Evolutionary conservation across 2,888 invertebrate species (phyloP).

Genomic region (Pheosia tremula): DNA sequence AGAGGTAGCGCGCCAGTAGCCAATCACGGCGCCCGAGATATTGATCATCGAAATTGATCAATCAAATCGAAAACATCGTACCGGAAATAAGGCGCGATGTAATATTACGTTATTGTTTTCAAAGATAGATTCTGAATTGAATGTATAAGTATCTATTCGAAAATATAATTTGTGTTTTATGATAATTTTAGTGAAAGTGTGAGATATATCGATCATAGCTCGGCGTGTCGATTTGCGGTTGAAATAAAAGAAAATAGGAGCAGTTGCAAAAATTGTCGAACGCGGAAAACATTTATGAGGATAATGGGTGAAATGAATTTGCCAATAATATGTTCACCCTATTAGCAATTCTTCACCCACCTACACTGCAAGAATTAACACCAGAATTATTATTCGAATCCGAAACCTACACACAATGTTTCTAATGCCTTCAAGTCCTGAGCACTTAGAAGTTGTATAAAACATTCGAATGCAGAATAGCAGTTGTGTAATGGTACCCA

Average conservation of each 20-base stretch:
- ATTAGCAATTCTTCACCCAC: no score
- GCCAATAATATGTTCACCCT: not conserved
- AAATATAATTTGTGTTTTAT: slow-evolving; percentile 42
- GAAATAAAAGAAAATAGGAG: not conserved
- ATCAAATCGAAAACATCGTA: slow-evolving; percentile 78
- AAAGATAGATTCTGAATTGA: slow-evolving; percentile 58
- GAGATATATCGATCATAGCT: slow-evolving; percentile 18
- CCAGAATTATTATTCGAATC: no score
- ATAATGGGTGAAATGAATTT: not conserved
- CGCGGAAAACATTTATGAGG: not conserved
- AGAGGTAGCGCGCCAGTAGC: slow-evolving; percentile 70
- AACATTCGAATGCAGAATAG: not conserved
- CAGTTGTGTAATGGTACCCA: slow-evolving; percentile 21
- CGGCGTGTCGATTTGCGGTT: not conserved
- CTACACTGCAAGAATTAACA: no score
- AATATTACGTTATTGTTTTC: slow-evolving; percentile 68
- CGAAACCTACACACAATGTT: no score
- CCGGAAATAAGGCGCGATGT: slow-evolving; percentile 82
- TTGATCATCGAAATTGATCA: slow-evolving; percentile 83
- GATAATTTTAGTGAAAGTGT: slow-evolving; percentile 37
- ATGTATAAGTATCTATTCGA: slow-evolving; percentile 49
- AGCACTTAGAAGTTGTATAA: not conserved
- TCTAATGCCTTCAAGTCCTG: no score
- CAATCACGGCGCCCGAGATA: slow-evolving; percentile 78
- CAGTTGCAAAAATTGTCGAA: not conserved